Conservation (phyloP, 1,140 invertebrate genomes). For the Callitettix versicolor region DNA sequence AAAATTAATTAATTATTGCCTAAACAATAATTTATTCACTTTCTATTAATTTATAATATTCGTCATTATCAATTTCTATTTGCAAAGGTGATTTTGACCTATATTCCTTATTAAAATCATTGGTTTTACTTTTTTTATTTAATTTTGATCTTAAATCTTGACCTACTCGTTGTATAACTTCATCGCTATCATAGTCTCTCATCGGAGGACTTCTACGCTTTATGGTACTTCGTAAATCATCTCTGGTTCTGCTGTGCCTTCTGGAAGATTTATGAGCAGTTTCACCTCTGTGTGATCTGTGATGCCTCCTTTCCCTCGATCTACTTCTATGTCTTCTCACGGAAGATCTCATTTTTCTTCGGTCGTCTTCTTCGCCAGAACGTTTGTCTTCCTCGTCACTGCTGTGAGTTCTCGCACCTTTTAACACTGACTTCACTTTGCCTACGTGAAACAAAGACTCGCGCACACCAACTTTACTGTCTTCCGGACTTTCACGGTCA, state of each 20-base stretch:
- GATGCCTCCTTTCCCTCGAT: constrained; percentile 9
- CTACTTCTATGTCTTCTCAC: constrained; percentile 10
- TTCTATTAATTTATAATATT: constrained; percentile 11
- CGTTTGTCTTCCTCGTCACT: background rate
- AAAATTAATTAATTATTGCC: no score
- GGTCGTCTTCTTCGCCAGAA: constrained; percentile 3
- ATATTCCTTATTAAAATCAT: constrained; percentile 1
- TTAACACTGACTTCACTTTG: constrained; percentile 11
- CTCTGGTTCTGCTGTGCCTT: background rate
- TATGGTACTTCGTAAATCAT: background rate
- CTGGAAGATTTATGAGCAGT: background rate
- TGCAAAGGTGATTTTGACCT: constrained; percentile 12
- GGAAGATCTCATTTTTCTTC: background rate
- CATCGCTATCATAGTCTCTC: constrained; percentile 1
- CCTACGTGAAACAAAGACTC: background rate
- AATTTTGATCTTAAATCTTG: constrained; percentile 7
- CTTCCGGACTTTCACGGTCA: background rate
- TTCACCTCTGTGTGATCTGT: background rate
- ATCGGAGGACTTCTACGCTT: background rate
- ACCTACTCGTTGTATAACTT: background rate
- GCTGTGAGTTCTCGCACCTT: constrained; percentile 4
- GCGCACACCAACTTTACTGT: background rate
- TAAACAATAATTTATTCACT: constrained; percentile 5
- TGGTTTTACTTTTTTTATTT: background rate
- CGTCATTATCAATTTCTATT: constrained; percentile 20